Conservation (phyloP, 2,113 vertebrate species). For the Zosterops hypoxanthus region DNA sequence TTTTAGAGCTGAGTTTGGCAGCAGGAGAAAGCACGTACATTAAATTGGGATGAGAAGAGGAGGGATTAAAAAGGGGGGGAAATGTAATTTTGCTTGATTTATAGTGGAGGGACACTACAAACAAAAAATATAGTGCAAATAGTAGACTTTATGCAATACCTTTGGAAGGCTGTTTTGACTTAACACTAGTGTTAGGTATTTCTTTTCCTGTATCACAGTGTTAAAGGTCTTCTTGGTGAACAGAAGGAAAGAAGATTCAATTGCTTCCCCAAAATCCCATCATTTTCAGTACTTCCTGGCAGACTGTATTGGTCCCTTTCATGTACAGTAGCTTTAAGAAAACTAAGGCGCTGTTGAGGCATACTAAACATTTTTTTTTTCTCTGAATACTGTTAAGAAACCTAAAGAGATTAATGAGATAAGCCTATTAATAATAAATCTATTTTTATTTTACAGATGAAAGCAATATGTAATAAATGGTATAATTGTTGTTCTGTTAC, state of each 20-base stretch:
- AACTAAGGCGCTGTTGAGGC: background rate
- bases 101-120: background rate
- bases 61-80: background rate
- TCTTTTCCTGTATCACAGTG: background rate
- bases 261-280: background rate
- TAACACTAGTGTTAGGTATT: background rate
- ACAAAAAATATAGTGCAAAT: background rate
- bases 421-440: background rate
- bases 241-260: background rate
- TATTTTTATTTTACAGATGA: background rate
- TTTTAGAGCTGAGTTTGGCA: background rate
- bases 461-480: background rate
- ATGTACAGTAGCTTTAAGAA: background rate
- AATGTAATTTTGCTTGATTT: background rate
- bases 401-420: background rate
- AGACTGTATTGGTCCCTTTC: background rate
- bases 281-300: background rate
- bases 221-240: background rate
- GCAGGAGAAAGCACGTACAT: background rate
- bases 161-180: background rate
- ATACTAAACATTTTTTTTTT: background rate
- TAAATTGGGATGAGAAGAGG: background rate
- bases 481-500: background rate
- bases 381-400: background rate
- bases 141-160: background rate